Conservation (phyloP, 1,140 invertebrate species). For the Charaxes varanes region DNA sequence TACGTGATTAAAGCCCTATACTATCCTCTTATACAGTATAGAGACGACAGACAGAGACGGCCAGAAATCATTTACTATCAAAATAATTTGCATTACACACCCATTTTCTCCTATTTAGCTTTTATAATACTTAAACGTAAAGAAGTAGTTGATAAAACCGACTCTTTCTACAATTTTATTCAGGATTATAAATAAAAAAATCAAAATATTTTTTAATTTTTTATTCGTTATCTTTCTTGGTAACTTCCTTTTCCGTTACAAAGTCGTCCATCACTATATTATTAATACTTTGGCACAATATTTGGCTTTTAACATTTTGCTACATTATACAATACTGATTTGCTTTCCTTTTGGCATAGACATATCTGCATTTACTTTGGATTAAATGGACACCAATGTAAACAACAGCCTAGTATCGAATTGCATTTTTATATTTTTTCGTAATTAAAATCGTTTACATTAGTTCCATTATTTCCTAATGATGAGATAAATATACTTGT, state of each 20-base stretch:
- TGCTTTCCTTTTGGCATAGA: slow-evolving; percentile 17
- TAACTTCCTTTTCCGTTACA: slow-evolving; percentile 36
- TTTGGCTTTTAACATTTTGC: slow-evolving; percentile 41
- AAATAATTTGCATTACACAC: no score
- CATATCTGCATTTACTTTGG: slow-evolving; percentile 13
- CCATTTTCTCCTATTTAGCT: no score
- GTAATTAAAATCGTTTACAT: slow-evolving; percentile 5
- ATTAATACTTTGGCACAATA: slow-evolving; percentile 56
- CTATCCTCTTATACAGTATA: no score
- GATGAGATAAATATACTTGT: no score
- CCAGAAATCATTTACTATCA: no score
- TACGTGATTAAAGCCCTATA: no score
- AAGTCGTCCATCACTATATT: slow-evolving; percentile 24
- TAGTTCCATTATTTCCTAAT: slow-evolving; percentile 5
- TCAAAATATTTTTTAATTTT: slow-evolving; percentile 41
- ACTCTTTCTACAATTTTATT: not conserved
- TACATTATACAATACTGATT: slow-evolving; percentile 34
- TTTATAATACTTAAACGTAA: no score
- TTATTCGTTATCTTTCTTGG: slow-evolving; percentile 57
- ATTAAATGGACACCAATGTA: slow-evolving; percentile 19
- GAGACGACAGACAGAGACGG: no score
- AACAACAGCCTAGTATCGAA: no score
- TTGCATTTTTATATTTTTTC: no score
- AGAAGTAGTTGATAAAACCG: no score
- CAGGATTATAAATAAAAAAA: slow-evolving; percentile 22